Evolutionary conservation across 2,113 vertebrate species (phyloP).

Genomic region (Pogona vitticeps): DNA sequence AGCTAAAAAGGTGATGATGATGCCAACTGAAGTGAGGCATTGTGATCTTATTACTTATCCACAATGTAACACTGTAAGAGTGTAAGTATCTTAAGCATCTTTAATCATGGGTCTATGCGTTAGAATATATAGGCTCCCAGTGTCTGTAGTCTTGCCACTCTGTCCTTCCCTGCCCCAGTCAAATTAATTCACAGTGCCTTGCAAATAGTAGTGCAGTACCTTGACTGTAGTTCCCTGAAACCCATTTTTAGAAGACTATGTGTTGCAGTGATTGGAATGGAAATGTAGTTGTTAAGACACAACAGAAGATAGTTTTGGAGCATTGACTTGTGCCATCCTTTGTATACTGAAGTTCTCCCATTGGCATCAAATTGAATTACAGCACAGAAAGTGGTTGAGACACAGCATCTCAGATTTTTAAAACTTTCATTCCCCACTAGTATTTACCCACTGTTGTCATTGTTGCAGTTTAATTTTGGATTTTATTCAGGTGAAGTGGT

Average conservation of each 20-base stretch:
- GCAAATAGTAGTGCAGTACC: slow-evolving; percentile 49
- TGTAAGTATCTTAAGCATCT: slow-evolving; percentile 39
- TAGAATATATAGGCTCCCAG: slow-evolving; percentile 47
- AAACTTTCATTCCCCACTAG: no score
- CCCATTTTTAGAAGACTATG: not conserved
- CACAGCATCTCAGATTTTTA: not conserved
- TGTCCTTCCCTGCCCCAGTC: slow-evolving; percentile 40
- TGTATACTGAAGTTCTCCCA: not conserved
- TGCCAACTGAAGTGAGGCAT: slow-evolving; percentile 37
- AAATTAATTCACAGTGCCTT: slow-evolving; percentile 50
- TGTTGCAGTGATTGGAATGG: slow-evolving; percentile 29
- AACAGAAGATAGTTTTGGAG: not conserved
- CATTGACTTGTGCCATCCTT: not conserved
- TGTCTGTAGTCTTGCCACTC: slow-evolving; percentile 42
- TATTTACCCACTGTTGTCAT: not conserved
- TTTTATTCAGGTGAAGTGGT: slow-evolving; percentile 21
- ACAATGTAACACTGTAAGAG: slow-evolving; percentile 48
- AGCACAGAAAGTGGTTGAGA: not conserved
- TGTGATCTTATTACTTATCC: slow-evolving; percentile 33
- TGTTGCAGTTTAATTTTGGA: not conserved
- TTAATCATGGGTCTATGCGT: slow-evolving; percentile 35
- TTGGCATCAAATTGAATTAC: not conserved
- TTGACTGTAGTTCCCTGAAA: slow-evolving; percentile 54
- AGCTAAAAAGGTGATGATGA: rapidly evolving
- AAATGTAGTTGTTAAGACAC: not conserved